These are phyloP conservation scores for Nymphalis c-album DNA, from an alignment of 2,888 invertebrate species.

Conservation along the genomic window DNA sequence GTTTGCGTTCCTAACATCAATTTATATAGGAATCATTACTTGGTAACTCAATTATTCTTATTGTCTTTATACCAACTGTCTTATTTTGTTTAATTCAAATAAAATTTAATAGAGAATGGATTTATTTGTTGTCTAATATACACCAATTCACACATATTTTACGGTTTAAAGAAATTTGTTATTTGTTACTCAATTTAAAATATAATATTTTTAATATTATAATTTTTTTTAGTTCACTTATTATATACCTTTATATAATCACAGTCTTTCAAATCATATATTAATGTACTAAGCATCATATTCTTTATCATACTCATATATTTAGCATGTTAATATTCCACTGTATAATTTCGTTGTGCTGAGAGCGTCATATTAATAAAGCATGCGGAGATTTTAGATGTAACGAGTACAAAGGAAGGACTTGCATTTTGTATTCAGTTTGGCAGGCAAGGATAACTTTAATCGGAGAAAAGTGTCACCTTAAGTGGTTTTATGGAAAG, in stretches of 20 bases:
- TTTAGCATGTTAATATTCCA: background rate
- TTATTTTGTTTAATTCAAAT: too few relatives aligned
- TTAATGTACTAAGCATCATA: background rate
- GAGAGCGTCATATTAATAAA: conserved; percentile 27
- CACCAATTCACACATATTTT: too few relatives aligned
- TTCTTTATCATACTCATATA: background rate
- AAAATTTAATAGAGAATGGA: too few relatives aligned
- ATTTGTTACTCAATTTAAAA: too few relatives aligned
- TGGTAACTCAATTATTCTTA: conserved; percentile 8
- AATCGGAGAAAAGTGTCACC: conserved; percentile 80
- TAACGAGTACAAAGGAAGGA: conserved; percentile 32
- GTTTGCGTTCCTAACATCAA: conserved; percentile 21
- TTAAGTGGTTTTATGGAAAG: conserved; percentile 76
- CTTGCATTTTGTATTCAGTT: conserved; percentile 78
- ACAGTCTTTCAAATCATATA: too few relatives aligned
- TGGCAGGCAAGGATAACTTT: conserved; percentile 78
- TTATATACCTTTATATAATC: too few relatives aligned
- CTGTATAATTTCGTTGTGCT: background rate
- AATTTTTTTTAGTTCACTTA: too few relatives aligned
- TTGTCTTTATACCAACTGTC: background rate
- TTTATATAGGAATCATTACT: conserved; percentile 20
- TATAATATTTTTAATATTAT: too few relatives aligned
- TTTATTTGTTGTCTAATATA: too few relatives aligned
- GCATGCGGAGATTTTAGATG: conserved; percentile 27
- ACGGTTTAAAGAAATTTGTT: too few relatives aligned